A percentile compares a stretch with the other conserved stretches of the same genome.
Conservation (phyloP, 1,140 invertebrate genomes). For the Drepana arcuata region DNA sequence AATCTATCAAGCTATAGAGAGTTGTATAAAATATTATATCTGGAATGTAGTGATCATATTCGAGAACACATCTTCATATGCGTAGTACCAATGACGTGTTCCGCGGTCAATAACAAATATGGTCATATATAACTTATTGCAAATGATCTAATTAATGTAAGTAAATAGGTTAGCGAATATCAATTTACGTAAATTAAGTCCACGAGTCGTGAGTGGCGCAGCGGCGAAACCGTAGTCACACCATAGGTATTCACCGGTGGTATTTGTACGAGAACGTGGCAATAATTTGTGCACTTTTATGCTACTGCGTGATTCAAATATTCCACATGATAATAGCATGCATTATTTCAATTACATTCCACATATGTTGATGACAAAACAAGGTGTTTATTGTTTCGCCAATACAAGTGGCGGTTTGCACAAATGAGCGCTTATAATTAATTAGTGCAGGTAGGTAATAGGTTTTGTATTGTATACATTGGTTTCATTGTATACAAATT, state of each 20-base stretch:
- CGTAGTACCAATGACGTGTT: too few species aligned
- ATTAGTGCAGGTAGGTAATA: not conserved
- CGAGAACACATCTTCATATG: too few species aligned
- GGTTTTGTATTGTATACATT: not conserved
- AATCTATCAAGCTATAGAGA: too few species aligned
- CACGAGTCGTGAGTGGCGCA: constrained; percentile 30
- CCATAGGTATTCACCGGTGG: constrained; percentile 7
- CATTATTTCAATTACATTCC: constrained; percentile 8
- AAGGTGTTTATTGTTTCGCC: constrained; percentile 2
- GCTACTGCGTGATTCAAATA: constrained; percentile 23
- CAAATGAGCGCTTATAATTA: not conserved
- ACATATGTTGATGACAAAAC: constrained; percentile 2
- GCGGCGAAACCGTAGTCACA: constrained; percentile 17
- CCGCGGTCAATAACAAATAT: not conserved
- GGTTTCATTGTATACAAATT: not conserved
- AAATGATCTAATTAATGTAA: constrained; percentile 1
- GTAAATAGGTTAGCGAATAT: constrained; percentile 11
- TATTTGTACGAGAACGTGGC: constrained; percentile 9
- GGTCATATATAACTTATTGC: too few species aligned
- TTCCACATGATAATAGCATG: not conserved
- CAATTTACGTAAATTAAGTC: too few species aligned
- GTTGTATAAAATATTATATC: too few species aligned
- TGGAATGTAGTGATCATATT: too few species aligned
- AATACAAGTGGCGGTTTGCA: not conserved
- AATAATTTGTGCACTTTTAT: constrained; percentile 12